Conservation (phyloP, 2,797 vertebrate species). For the Hoplostethus mediterraneus region DNA sequence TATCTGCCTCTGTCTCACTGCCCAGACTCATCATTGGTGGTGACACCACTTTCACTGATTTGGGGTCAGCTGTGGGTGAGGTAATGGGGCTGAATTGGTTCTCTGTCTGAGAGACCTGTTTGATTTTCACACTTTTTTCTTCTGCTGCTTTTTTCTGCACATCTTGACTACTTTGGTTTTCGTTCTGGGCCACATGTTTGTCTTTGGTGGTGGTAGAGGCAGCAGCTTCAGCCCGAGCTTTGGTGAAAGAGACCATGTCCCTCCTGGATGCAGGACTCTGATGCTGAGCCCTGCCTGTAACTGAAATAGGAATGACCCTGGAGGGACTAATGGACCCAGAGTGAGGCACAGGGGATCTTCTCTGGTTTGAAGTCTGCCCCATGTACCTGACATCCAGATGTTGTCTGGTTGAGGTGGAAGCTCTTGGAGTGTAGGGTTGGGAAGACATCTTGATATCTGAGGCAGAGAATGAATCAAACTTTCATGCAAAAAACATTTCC, state of each 20-base stretch:
- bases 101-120: constrained; percentile 53
- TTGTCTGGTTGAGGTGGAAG: constrained; percentile 80
- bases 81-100: constrained; percentile 44
- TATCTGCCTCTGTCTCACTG: constrained; percentile 46
- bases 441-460: constrained; percentile 87
- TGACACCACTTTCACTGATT: constrained; percentile 68
- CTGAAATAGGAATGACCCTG: constrained; percentile 81
- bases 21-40: constrained; percentile 63
- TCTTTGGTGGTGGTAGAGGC: constrained; percentile 49
- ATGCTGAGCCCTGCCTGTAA: constrained; percentile 67
- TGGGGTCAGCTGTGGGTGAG: constrained; percentile 60
- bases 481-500: not conserved
- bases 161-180: constrained; percentile 34
- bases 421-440: constrained; percentile 81
- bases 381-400: constrained; percentile 78
- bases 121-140: constrained; percentile 60
- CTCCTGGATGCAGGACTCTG: constrained; percentile 83
- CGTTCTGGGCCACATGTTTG: constrained; percentile 43
- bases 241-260: constrained; percentile 85
- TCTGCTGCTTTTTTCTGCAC: constrained; percentile 53
- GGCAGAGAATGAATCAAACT: constrained; percentile 47
- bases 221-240: constrained; percentile 71
- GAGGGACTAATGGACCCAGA: constrained; percentile 76
- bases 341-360: constrained; percentile 69
- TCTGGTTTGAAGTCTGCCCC: constrained; percentile 70